Percentiles rank a stretch among this genome's conserved stretches.
Evolutionary conservation across 2,797 vertebrate genomes (phyloP).

Genomic region (Sebastes kiyomatsui): DNA sequence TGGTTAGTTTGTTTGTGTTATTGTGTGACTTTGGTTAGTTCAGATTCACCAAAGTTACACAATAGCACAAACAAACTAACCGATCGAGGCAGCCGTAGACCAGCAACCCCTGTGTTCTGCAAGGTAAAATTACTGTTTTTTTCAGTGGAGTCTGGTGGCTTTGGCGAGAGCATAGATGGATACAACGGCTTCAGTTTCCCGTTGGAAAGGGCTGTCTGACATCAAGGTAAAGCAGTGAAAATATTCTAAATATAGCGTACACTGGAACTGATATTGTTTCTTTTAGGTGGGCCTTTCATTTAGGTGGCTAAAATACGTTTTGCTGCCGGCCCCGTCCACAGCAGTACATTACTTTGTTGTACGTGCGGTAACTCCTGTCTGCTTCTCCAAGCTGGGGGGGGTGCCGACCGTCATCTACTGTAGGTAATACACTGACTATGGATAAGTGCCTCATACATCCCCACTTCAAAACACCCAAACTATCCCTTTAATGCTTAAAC

Average conservation of each 20-base stretch:
- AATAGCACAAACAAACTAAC: no score
- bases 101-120: neutral
- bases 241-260: neutral
- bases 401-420: fast-evolving
- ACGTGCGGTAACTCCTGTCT: neutral
- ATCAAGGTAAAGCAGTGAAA: neutral
- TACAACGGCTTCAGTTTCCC: neutral
- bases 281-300: neutral
- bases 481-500: neutral
- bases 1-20: no score
- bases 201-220: neutral
- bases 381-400: neutral
- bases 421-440: neutral
- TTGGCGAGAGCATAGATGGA: neutral
- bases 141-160: neutral
- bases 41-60: no score
- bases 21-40: no score
- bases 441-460: neutral
- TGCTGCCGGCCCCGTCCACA: neutral
- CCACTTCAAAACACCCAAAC: neutral
- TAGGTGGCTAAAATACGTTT: neutral
- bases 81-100: neutral
- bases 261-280: neutral
- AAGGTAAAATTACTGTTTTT: neutral
- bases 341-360: neutral